phyloP scores from a whole-genome alignment of 2,797 vertebrate species.

The Hoplostethus mediterraneus region DNA sequence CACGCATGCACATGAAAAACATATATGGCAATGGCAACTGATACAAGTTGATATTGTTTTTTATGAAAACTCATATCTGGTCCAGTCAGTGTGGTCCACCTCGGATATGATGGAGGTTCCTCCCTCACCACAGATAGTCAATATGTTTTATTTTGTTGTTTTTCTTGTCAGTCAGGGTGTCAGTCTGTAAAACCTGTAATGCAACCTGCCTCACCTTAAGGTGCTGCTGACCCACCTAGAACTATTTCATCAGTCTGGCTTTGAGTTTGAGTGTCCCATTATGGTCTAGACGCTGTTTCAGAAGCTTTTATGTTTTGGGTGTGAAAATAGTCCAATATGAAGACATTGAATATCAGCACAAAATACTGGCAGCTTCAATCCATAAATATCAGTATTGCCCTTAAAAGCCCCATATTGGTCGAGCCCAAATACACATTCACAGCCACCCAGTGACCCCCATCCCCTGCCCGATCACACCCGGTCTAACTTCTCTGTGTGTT shows the following conservation, averaged over 20 bases:
- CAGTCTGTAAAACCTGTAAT: too few species aligned
- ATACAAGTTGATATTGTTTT: too few species aligned
- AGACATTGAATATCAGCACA: not conserved
- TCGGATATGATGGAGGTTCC: not conserved
- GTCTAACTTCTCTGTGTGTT: constrained; percentile 38
- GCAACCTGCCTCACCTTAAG: not conserved
- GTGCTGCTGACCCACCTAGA: not conserved
- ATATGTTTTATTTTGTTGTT: too few species aligned
- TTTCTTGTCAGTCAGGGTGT: too few species aligned
- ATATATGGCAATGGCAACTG: too few species aligned
- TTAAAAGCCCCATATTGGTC: constrained; percentile 55
- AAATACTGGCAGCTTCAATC: constrained; percentile 34
- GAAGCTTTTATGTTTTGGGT: constrained; percentile 24
- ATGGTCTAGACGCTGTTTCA: constrained; percentile 44
- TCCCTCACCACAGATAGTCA: too few species aligned
- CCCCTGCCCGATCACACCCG: not conserved
- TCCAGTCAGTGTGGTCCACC: too few species aligned
- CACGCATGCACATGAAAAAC: too few species aligned
- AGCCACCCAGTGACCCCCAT: constrained; percentile 2
- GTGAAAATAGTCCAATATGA: not conserved
- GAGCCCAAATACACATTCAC: constrained; percentile 30
- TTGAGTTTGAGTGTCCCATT: constrained; percentile 7
- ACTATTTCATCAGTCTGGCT: constrained; percentile 1
- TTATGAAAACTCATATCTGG: too few species aligned
- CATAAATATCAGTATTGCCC: constrained; percentile 37